These are phyloP conservation scores for Arctocebus calabarensis DNA, from an alignment of 2,797 vertebrate genomes.

Conservation along the genomic window DNA sequence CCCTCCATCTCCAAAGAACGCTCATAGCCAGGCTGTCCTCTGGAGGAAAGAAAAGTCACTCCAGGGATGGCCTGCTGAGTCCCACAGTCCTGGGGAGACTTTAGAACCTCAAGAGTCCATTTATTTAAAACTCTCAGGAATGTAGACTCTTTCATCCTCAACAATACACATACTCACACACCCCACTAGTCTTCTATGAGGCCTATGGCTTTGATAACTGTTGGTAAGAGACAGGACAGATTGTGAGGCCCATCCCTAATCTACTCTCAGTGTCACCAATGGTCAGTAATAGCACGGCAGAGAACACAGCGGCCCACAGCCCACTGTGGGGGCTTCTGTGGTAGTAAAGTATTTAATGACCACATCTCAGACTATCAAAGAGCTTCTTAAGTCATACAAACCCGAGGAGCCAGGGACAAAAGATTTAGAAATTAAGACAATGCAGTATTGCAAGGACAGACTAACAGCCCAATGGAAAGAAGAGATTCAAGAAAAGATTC, in stretches of 20 bases:
- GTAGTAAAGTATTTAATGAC: background rate
- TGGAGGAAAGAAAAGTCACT: background rate
- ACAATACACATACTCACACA: no score
- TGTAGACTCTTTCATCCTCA: background rate
- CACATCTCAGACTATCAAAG: background rate
- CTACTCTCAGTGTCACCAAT: background rate
- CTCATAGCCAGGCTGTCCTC: background rate
- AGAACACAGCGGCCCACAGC: fast-evolving
- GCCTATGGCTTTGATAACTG: background rate
- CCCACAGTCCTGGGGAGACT: background rate
- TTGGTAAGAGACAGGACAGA: background rate
- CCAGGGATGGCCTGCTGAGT: background rate
- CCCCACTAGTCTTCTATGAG: background rate
- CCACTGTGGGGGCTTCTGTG: conserved; percentile 1
- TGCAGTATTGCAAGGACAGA: background rate
- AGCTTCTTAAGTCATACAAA: conserved; percentile 54
- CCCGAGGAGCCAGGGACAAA: background rate
- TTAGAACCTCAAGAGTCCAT: background rate
- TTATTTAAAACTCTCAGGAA: background rate
- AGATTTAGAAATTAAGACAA: background rate
- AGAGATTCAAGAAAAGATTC: background rate
- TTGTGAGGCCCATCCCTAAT: background rate
- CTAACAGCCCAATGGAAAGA: background rate
- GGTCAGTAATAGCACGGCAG: background rate
- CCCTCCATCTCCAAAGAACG: background rate